Evolutionary conservation across 2,888 invertebrate genomes (phyloP).

Genomic region (Agriotes lineatus): DNA sequence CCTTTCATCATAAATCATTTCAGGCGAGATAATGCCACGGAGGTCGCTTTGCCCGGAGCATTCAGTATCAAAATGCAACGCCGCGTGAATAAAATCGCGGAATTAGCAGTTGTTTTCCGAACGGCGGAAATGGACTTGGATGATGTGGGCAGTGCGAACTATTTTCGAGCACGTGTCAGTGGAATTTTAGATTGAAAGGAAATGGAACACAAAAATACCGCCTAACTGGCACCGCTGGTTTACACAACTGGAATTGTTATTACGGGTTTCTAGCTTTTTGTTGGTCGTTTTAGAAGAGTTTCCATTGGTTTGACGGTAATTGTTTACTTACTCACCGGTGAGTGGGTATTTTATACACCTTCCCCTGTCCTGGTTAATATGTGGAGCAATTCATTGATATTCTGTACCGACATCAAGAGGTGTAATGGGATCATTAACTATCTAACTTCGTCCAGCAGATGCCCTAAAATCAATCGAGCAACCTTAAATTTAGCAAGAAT

Average conservation of each 20-base stretch:
- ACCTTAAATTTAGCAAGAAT: no score
- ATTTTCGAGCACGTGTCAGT: slow-evolving; percentile 8
- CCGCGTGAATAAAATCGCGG: slow-evolving; percentile 2
- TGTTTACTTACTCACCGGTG: no score
- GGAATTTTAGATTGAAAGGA: slow-evolving; percentile 16
- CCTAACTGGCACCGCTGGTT: neutral
- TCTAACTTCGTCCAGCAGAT: no score
- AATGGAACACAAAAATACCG: slow-evolving; percentile 3
- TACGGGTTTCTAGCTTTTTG: no score
- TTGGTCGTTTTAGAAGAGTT: no score
- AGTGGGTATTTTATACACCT: no score
- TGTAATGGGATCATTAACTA: no score
- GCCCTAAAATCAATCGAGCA: no score
- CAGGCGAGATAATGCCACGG: slow-evolving; percentile 1
- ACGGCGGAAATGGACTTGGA: slow-evolving; percentile 13
- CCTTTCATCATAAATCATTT: slow-evolving; percentile 35
- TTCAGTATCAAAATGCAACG: slow-evolving; percentile 5
- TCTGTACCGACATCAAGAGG: no score
- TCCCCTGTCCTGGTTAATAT: no score
- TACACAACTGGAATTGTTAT: neutral
- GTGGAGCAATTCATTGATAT: no score
- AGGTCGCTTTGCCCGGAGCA: neutral
- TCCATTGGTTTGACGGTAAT: no score
- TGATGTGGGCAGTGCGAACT: slow-evolving; percentile 7
- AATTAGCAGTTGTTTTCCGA: slow-evolving; percentile 4